Base-by-base conservation (phyloP, 2,797 vertebrate genomes). In the Acanthopagrus latus region DNA sequence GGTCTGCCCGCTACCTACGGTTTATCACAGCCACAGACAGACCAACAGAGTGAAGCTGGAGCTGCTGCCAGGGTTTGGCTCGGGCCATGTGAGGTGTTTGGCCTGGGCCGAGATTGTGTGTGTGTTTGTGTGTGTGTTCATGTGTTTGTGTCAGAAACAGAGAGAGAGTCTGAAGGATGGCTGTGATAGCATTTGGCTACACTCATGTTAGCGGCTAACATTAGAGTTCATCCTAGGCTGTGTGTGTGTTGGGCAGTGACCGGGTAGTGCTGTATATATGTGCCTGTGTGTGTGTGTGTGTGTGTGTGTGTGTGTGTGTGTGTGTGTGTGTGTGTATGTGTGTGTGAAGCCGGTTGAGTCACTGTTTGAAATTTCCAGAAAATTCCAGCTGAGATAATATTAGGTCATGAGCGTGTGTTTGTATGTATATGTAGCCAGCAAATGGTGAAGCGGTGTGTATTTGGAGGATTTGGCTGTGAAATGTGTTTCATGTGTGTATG, bases 351-450 rank as follows among this genome's bases (percentile, higher is more conserved):
- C 70, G 83, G 75, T 80, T 81, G 76, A 91, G 80, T 89, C 88
- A 85, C 80, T 88, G 88, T 93, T 93, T 91, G 80, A 91, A 92
- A 90, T 90, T 86, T 87, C 87, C 88, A 87, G 81, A 92, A 93
- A 92, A 90, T 88, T 92, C 88, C 90, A 92, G 92, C 88, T 93
- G 92, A 93, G 87, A 93, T 91, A 93, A 92, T 91, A 91, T 93
- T 92, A 91, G 91, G 90, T 91, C 86, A 89, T 86, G 83, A 88
- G 88, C 84, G 62, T 82, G 80, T 92, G 87, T 93, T 91, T 93
- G 91, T 87, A 71, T 81, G 79, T 75, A 85, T 84, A 85, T 27
- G 80, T 81, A 83, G 88, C 86, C 86, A 92, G 89, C 81, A 74
- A 92, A 91, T 86, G 87, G 89, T 83, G 73, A 85, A 80, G 81